These are phyloP conservation scores for Zonitis immaculata DNA, from an alignment of 2,888 invertebrate genomes.

Conservation along the genomic window DNA sequence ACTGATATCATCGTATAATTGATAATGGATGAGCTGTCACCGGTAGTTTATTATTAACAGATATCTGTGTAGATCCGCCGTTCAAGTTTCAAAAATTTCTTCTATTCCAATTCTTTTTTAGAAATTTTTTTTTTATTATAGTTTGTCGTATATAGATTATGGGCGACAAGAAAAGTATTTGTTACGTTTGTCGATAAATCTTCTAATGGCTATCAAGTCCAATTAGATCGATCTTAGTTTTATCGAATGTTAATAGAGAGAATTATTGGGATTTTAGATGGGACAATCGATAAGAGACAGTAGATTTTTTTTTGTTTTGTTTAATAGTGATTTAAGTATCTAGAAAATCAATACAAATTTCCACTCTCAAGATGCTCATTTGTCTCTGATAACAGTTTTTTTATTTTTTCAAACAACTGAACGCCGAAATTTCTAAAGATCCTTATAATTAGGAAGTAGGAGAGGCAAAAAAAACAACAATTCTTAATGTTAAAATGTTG, in stretches of 20 bases:
- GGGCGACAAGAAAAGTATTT: not conserved
- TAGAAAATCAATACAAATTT: no score
- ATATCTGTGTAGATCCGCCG: conserved; percentile 7
- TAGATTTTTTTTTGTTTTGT: no score
- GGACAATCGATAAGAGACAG: no score
- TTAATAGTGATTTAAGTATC: no score
- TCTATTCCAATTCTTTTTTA: not conserved
- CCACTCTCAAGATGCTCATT: no score
- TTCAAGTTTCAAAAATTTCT: not conserved
- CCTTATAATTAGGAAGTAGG: no score
- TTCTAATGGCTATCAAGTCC: not conserved
- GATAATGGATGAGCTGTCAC: conserved; percentile 13
- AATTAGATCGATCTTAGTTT: not conserved
- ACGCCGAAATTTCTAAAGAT: no score
- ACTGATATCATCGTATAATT: conserved; percentile 13
- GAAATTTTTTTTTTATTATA: not conserved
- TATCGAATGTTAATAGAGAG: not conserved
- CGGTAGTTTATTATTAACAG: conserved; percentile 9
- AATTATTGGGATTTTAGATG: not conserved
- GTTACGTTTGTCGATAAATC: not conserved
- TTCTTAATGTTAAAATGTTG: no score
- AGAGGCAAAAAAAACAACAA: no score
- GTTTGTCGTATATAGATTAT: no score
- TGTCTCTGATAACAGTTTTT: no score
- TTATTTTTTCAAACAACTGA: no score